Evolutionary conservation across 2,113 vertebrate species (phyloP).

Genomic region (Amphilophus citrinellus): DNA sequence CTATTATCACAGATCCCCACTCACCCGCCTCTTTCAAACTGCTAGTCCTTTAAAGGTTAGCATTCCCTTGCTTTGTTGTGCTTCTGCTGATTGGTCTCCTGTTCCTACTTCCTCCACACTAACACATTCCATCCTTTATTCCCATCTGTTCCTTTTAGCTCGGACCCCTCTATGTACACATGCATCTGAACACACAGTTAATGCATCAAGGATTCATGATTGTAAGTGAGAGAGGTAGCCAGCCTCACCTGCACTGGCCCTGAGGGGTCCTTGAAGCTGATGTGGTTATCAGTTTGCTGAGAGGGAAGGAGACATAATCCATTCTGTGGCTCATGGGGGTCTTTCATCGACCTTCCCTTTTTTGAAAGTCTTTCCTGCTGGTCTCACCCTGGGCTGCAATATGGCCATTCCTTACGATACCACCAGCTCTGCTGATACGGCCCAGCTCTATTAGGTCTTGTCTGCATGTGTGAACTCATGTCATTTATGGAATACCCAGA

Average conservation of each 20-base stretch:
- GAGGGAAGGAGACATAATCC: slow-evolving; percentile 80
- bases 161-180: slow-evolving; percentile 30
- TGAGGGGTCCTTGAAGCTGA: slow-evolving; percentile 77
- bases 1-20: slow-evolving; percentile 80
- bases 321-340: slow-evolving; percentile 77
- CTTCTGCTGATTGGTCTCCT: slow-evolving; percentile 69
- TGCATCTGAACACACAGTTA: slow-evolving; percentile 69
- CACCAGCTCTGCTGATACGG: slow-evolving; percentile 71
- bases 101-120: slow-evolving; percentile 57
- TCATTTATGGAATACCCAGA: slow-evolving; percentile 69
- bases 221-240: slow-evolving; percentile 73
- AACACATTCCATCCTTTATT: slow-evolving; percentile 58
- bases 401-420: slow-evolving; percentile 55
- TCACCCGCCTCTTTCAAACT: slow-evolving; percentile 68
- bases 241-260: slow-evolving; percentile 71
- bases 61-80: slow-evolving; percentile 61
- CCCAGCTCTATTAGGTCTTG: slow-evolving; percentile 70
- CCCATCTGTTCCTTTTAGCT: slow-evolving; percentile 62
- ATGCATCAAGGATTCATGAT: slow-evolving; percentile 73
- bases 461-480: slow-evolving; percentile 72
- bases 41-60: slow-evolving; percentile 74
- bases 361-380: slow-evolving; percentile 70
- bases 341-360: slow-evolving; percentile 76
- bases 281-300: slow-evolving; percentile 78
- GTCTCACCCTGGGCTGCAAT: slow-evolving; percentile 68